phyloP scores from a whole-genome alignment of 2,888 invertebrate species.

The Hypsopygia costalis region DNA sequence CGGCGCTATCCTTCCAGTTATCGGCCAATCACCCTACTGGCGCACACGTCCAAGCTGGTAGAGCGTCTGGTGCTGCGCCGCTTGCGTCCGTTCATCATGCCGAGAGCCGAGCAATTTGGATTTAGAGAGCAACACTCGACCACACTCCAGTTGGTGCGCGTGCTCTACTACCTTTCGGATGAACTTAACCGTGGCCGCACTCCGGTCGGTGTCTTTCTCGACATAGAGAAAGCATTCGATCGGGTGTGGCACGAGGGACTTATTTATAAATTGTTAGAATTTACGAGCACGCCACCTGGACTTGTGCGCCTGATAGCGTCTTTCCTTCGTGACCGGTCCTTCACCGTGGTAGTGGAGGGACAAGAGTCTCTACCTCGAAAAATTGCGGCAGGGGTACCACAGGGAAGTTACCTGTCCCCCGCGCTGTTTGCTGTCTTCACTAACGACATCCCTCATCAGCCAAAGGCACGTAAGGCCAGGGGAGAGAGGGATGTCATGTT shows the following conservation, averaged over 20 bases:
- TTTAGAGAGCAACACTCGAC: constrained; percentile 24
- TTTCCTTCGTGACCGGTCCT: constrained; percentile 5
- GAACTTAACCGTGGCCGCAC: constrained; percentile 15
- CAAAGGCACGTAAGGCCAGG: too few species aligned
- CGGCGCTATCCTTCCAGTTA: not conserved
- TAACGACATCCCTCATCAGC: too few species aligned
- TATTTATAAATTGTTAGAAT: constrained; percentile 20
- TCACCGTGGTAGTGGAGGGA: constrained; percentile 14
- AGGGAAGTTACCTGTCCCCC: too few species aligned
- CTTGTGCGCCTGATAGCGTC: constrained; percentile 12
- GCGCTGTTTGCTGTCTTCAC: too few species aligned
- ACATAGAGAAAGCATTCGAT: constrained; percentile 34
- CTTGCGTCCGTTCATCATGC: not conserved
- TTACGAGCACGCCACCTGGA: not conserved
- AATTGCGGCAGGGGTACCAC: constrained; percentile 13
- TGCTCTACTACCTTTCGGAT: constrained; percentile 20
- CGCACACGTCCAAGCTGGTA: constrained; percentile 1
- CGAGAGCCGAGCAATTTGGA: constrained; percentile 18
- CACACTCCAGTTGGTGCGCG: constrained; percentile 17
- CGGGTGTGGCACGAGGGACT: constrained; percentile 32
- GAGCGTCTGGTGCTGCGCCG: constrained; percentile 1
- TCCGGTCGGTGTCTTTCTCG: constrained; percentile 24
- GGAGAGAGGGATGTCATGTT: too few species aligned
- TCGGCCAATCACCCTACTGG: not conserved
- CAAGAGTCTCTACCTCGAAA: constrained; percentile 1